Conservation (phyloP, 1,140 invertebrate genomes). For the Frieseomelitta varia region DNA sequence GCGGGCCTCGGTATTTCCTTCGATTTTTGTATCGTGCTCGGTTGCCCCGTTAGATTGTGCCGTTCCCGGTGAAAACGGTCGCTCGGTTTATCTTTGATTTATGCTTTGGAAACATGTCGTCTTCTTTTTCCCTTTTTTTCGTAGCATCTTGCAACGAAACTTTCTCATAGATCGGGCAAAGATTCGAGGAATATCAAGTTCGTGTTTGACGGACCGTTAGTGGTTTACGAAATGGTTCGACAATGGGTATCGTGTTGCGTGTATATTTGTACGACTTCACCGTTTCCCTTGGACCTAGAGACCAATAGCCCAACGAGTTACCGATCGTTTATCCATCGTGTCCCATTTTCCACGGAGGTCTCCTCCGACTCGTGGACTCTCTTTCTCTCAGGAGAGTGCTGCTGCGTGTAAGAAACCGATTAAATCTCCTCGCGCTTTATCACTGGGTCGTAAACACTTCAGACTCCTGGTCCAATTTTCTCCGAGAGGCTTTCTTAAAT, state of each 20-base stretch:
- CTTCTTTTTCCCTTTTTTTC: not conserved
- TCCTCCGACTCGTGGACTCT: not conserved
- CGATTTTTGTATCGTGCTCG: conserved; percentile 1
- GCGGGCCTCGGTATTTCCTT: not conserved
- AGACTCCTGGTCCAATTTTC: not conserved
- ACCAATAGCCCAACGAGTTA: not conserved
- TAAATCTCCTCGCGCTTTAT: not conserved
- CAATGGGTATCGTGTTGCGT: conserved; percentile 6
- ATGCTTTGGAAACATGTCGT: conserved; percentile 17
- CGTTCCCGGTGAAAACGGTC: not conserved
- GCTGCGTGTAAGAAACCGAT: not conserved
- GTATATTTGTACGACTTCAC: not conserved
- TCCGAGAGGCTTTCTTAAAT: not conserved
- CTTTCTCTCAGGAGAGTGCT: not conserved
- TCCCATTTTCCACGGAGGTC: not conserved
- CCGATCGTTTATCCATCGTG: not conserved
- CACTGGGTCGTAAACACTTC: not conserved
- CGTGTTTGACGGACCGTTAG: not conserved
- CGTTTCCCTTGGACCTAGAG: not conserved
- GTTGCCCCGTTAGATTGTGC: conserved; percentile 20
- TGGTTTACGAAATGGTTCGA: conserved; percentile 17
- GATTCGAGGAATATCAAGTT: not conserved
- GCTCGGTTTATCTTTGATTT: conserved; percentile 23
- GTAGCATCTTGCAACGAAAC: too few relatives aligned
- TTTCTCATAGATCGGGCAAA: not conserved